These are phyloP conservation scores for Pseudomyrmex concolor DNA, from an alignment of 1,140 invertebrate genomes.

Conservation along the genomic window DNA sequence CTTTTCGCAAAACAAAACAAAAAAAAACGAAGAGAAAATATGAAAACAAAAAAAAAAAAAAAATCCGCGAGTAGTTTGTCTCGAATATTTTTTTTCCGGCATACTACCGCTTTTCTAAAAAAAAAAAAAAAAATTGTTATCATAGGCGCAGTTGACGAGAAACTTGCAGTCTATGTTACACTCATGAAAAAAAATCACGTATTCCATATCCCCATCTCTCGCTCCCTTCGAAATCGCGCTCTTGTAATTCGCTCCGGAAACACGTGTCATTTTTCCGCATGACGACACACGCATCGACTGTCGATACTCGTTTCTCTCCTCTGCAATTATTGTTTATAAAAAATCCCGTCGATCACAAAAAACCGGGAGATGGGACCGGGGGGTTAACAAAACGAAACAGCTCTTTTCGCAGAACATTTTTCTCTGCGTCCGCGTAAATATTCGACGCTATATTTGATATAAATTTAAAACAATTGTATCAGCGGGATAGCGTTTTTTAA, in stretches of 20 bases:
- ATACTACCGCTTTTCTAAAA: conserved; percentile 35
- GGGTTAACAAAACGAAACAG: conserved; percentile 36
- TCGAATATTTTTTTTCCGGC: conserved; percentile 45
- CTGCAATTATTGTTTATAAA: conserved; percentile 53
- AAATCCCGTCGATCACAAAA: conserved; percentile 23
- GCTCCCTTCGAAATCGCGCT: neutral
- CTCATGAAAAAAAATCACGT: conserved; percentile 40
- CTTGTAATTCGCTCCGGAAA: conserved; percentile 54
- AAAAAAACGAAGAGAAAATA: neutral
- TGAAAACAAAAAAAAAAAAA: conserved; percentile 24
- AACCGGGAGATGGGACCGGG: neutral
- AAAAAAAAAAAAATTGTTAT: conserved; percentile 61
- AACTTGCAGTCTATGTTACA: conserved; percentile 41
- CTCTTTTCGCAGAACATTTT: conserved; percentile 30
- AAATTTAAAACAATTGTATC: too few relatives aligned
- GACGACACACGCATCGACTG: conserved; percentile 37
- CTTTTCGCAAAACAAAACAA: conserved; percentile 16
- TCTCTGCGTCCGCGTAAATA: conserved; percentile 17
- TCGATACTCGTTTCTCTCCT: conserved; percentile 42
- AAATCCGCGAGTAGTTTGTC: conserved; percentile 14
- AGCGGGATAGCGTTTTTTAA: too few relatives aligned
- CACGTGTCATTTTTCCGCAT: conserved; percentile 43
- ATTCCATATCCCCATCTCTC: neutral
- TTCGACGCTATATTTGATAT: too few relatives aligned
- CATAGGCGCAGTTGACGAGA: conserved; percentile 35